These are phyloP conservation scores for Stenopsyche tienmushanensis DNA, from an alignment of 1,140 invertebrate species.

Conservation along the genomic window DNA sequence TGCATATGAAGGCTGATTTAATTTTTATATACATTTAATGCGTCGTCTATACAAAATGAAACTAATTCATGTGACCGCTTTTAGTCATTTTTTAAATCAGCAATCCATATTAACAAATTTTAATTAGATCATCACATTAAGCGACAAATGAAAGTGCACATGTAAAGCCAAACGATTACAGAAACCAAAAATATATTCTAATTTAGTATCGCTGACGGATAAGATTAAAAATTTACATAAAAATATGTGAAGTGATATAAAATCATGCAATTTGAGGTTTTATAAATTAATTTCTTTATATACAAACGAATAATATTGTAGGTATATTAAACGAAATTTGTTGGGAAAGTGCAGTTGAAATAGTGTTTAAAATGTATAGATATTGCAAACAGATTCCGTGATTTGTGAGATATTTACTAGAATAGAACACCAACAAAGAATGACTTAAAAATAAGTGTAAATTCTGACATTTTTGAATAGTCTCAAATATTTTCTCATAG, in stretches of 20 bases:
- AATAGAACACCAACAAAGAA: too few relatives aligned
- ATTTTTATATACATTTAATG: neutral
- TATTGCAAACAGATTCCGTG: too few relatives aligned
- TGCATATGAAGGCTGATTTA: slow-evolving; percentile 14
- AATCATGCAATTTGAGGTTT: neutral
- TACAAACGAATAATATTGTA: neutral
- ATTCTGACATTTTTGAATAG: too few relatives aligned
- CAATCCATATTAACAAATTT: neutral
- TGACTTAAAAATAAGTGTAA: too few relatives aligned
- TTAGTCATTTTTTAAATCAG: slow-evolving; percentile 2
- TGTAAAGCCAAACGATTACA: slow-evolving; percentile 18
- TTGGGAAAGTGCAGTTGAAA: neutral
- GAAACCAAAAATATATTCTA: neutral
- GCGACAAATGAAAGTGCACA: slow-evolving; percentile 25
- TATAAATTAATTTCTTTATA: neutral
- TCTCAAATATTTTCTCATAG: too few relatives aligned
- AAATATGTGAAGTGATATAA: neutral
- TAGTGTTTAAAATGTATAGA: neutral
- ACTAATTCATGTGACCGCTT: too few relatives aligned
- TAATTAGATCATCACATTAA: slow-evolving; percentile 6
- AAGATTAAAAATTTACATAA: neutral
- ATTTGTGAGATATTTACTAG: too few relatives aligned
- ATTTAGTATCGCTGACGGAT: neutral
- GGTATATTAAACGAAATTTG: neutral
- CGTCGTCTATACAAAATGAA: neutral